Base-by-base conservation (phyloP, 1,140 invertebrate species). In the Nomia melanderi region DNA sequence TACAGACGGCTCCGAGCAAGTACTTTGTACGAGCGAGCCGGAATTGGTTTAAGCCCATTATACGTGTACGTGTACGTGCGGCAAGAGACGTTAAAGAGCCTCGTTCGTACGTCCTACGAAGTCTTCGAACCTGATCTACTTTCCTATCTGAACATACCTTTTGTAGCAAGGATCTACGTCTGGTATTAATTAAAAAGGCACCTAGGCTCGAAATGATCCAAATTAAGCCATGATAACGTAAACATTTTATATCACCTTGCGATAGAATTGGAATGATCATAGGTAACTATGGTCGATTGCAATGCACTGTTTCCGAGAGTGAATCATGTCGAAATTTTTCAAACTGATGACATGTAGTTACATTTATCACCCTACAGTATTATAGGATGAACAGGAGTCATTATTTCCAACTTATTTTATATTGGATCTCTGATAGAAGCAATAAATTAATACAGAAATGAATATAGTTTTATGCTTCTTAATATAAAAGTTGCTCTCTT, bases 1-100 rank as follows among this genome's bases (percentile, higher is more conserved):
- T 81, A 85, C 83, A 85, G 83, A 85, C 83, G 79, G 83, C 83
- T 85, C 83, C 78, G 82, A 64, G 41, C 50, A 73, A 70, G 82
- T 80, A 84, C 82, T 84, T 84, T 83, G 81, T 83, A 70, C 77
- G 47, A 80, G 78, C 82, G 70, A 84, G 75, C 65, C 75, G 75
- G 82, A 85, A 85, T 85, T 85, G 83, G 75, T 85, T 85, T 84
- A 85, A 84, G 79, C 74, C 79, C 70, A 84, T 85, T 85, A 85
- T 73, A 84, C 54, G 74, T 71, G 57, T 77, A 78, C 82, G 77
- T 72, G 70, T 77, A 81, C 73, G 72, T 77, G 54, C 33, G 56
- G 62, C 20, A 44, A 39, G 74, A 73, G 54, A 72, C 62, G 76
- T 79, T 78, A 66, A 82, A 81, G 79, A 81, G 74, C 63, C 11